Percentiles rank a stretch among this genome's conserved stretches.
phyloP scores from a whole-genome alignment of 1,140 invertebrate genomes.

The Saccostrea echinata region DNA sequence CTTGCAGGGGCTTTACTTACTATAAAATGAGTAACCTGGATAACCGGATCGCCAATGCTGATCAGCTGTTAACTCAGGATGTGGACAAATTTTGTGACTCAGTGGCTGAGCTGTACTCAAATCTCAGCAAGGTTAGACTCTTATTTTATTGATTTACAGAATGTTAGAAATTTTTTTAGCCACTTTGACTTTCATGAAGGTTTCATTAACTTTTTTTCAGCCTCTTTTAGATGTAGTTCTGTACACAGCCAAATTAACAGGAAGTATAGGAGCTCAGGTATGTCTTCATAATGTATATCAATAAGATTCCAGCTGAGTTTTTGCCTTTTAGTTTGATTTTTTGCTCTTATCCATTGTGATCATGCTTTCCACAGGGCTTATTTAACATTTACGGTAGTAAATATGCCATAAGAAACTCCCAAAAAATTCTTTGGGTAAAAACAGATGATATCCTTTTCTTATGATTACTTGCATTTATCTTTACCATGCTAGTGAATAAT shows the following conservation, averaged over 20 bases:
- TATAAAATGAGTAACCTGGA: constrained; percentile 98
- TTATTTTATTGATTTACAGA: background rate
- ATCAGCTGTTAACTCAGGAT: constrained; percentile 97
- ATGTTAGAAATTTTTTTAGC: constrained; percentile 10
- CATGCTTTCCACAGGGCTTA: no score
- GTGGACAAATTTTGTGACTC: constrained; percentile 98
- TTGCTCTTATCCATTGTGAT: no score
- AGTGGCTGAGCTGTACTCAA: constrained; percentile 96
- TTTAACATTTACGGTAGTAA: no score
- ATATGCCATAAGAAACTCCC: no score
- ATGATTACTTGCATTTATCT: no score
- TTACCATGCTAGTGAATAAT: no score
- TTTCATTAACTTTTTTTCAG: constrained; percentile 72
- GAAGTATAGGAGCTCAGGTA: constrained; percentile 89
- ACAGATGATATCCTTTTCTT: no score
- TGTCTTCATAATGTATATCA: constrained; percentile 62
- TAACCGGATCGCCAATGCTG: constrained; percentile 95
- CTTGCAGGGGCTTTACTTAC: constrained; percentile 94
- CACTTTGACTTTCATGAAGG: no score
- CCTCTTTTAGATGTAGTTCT: constrained; percentile 96
- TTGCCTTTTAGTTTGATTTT: no score
- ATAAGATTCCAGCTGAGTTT: no score
- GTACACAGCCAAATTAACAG: constrained; percentile 94
- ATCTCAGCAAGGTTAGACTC: constrained; percentile 90
- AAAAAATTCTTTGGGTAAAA: no score